Evolutionary conservation across 2,888 invertebrate genomes (phyloP), one percentile per base, ranked within the genome.

Genomic region (Biston betularia): DNA sequence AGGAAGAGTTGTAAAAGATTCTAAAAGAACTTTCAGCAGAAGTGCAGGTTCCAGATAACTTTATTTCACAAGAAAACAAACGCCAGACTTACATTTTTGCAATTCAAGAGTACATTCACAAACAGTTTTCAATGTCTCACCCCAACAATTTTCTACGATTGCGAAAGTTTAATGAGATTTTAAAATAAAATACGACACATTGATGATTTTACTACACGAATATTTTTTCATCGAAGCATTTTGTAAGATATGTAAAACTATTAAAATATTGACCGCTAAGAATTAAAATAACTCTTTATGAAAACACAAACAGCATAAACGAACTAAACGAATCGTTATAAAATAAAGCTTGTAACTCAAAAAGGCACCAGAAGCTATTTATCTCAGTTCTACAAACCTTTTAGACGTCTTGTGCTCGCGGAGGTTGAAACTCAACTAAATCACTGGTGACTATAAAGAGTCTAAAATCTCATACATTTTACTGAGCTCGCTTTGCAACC

Each of bases 71-170:
- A 61, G 14, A 33, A 50, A 34, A 60, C 58, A 54, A 49, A 58
- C 24, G 35, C 61, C 56, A 57, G 60, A 79, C 78, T 80, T 78
- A 72, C 70, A 81, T 80, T 80, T 74, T 70, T 53, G 57, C 15
- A 46, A 58, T 70, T 72, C 62, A 55, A 62, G 68, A 70, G 54
- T 71, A 52, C 77, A 58, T 77, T 76, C 75, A 79, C 54, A 55
- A 65, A 82, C 78, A 78, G 77, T 77, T 79, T 79, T 77, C 72
- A 75, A 79, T 75, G 73, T 74, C 63, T 73, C 71, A 70, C 78
- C 81, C 62, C 54, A 46, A 53, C 50, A 58, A 52, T 59, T 53
- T 50, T 53, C 38, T 34, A n/a, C 42, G 49, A 67, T 68, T 68
- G 63, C 52, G 56, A 65, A 45, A 63, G 48, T 58, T 54, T 63